Evolutionary conservation across 2,113 vertebrate genomes (phyloP).

Genomic region (Peucedramus taeniatus): DNA sequence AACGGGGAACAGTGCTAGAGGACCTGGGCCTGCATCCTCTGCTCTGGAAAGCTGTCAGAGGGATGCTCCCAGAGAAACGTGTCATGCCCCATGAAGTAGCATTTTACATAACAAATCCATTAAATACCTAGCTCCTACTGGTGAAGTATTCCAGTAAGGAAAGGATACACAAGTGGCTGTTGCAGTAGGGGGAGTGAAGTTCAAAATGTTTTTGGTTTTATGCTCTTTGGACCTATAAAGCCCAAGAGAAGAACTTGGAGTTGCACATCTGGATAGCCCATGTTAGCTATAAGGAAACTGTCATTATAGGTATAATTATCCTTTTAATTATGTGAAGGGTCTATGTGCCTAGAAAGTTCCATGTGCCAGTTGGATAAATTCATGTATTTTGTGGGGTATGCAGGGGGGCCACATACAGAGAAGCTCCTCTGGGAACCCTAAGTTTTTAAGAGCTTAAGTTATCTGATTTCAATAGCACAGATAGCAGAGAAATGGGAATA

Average conservation of each 20-base stretch:
- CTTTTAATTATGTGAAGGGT: background rate
- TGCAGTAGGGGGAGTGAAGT: background rate
- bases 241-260: background rate
- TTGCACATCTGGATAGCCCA: background rate
- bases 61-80: background rate
- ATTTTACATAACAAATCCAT: background rate
- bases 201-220: background rate
- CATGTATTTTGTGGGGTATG: background rate
- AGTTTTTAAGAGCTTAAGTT: background rate
- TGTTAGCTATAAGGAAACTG: background rate
- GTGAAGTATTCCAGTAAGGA: background rate
- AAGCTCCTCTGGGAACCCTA: background rate
- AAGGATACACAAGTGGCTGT: fast-evolving
- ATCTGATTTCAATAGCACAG: background rate
- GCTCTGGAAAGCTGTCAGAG: background rate
- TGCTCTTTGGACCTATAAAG: background rate
- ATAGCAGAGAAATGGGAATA: background rate
- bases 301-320: background rate
- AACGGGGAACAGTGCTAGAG: background rate
- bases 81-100: background rate
- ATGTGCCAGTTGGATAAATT: background rate
- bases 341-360: background rate
- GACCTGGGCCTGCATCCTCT: background rate
- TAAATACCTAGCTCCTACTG: background rate
- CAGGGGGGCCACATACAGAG: background rate